These are phyloP conservation scores for Meloe dianella DNA, from an alignment of 2,888 invertebrate genomes.

Conservation along the genomic window DNA sequence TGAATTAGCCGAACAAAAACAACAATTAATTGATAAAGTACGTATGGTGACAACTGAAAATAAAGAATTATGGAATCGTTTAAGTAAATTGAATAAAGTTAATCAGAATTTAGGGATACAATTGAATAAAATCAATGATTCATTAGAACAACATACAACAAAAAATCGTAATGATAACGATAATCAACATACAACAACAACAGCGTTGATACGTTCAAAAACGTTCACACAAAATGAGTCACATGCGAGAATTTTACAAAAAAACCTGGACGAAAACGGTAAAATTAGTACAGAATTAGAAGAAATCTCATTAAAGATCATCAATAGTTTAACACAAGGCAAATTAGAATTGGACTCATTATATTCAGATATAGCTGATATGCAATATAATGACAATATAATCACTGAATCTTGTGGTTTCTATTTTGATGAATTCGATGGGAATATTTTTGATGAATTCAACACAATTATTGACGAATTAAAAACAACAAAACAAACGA, in stretches of 20 bases:
- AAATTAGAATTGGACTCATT: constrained; percentile 73
- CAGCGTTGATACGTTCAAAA: constrained; percentile 65
- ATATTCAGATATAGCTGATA: constrained; percentile 71
- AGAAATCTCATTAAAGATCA: constrained; percentile 76
- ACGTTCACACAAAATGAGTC: constrained; percentile 75
- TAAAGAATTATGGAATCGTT: constrained; percentile 77
- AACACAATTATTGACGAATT: constrained; percentile 70
- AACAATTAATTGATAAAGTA: constrained; percentile 77
- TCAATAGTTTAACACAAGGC: constrained; percentile 72
- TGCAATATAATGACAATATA: constrained; percentile 64
- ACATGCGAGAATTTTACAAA: constrained; percentile 63
- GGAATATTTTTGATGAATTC: constrained; percentile 68
- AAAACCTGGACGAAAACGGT: constrained; percentile 58
- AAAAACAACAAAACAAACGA: constrained; percentile 64
- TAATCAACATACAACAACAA: constrained; percentile 56
- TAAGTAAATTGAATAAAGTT: constrained; percentile 69
- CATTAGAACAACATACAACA: constrained; percentile 59
- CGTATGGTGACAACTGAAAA: constrained; percentile 84
- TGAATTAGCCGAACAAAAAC: constrained; percentile 75
- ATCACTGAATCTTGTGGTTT: constrained; percentile 70
- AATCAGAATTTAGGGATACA: constrained; percentile 64
- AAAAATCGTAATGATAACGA: constrained; percentile 46
- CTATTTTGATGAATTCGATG: constrained; percentile 66
- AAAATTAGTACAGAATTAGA: constrained; percentile 73
- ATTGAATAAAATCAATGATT: constrained; percentile 62